Conservation (phyloP, 2,888 invertebrate genomes). For the Ceramica pisi region DNA sequence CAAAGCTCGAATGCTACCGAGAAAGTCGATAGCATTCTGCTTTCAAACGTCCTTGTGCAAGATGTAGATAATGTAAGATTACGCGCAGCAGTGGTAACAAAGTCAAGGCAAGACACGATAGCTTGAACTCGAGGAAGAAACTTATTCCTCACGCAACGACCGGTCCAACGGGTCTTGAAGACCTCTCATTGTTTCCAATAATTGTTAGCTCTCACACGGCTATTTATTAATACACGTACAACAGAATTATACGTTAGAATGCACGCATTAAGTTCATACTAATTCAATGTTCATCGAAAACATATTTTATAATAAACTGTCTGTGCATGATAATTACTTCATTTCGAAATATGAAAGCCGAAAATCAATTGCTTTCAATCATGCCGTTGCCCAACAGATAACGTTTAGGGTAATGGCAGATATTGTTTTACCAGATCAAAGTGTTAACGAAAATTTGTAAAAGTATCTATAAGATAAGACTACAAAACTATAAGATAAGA, state of each 20-base stretch:
- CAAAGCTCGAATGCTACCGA: constrained; percentile 15
- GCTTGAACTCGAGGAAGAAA: constrained; percentile 48
- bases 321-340: constrained; percentile 26
- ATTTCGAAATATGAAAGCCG: constrained; percentile 46
- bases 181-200: constrained; percentile 62
- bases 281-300: constrained; percentile 28
- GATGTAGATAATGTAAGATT: constrained; percentile 38
- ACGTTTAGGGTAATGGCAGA: background rate
- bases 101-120: constrained; percentile 60
- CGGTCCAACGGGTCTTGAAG: constrained; percentile 56
- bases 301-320: constrained; percentile 16
- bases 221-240: constrained; percentile 38
- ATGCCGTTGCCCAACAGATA: constrained; percentile 26
- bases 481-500: background rate
- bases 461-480: background rate
- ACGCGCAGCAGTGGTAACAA: constrained; percentile 47
- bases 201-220: constrained; percentile 59
- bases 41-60: constrained; percentile 29
- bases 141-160: constrained; percentile 48
- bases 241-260: constrained; percentile 53
- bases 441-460: background rate
- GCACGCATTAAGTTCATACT: constrained; percentile 11
- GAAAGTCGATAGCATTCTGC: constrained; percentile 7
- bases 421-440: constrained; percentile 27
- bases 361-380: constrained; percentile 42